phyloP scores from a whole-genome alignment of 2,888 invertebrate species.

The Nomada ruficornis region DNA sequence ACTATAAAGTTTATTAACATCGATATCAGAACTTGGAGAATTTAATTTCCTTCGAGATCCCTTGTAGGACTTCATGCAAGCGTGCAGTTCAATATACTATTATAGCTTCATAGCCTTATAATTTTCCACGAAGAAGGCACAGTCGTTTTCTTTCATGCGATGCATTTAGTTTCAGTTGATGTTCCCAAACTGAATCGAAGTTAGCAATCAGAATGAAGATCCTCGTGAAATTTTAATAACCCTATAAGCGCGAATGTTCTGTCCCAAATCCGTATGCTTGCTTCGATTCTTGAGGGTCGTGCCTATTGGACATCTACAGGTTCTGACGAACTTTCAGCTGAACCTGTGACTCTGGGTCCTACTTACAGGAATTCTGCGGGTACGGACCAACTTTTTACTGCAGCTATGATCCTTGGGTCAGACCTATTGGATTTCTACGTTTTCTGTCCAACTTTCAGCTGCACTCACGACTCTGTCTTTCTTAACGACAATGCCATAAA shows the following conservation, averaged over 20 bases:
- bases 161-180: conserved; percentile 30
- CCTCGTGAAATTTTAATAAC: conserved; percentile 73
- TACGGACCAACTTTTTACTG: too few species aligned
- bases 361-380: too few species aligned
- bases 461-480: conserved; percentile 18
- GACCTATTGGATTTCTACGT: too few species aligned
- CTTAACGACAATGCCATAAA: conserved; percentile 62
- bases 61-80: not conserved
- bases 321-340: too few species aligned
- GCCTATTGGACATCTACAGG: conserved; percentile 42
- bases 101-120: not conserved
- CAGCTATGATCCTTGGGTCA: too few species aligned
- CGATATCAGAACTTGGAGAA: not conserved
- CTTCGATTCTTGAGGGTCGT: conserved; percentile 22
- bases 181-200: conserved; percentile 33
- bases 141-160: conserved; percentile 28
- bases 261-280: conserved; percentile 69
- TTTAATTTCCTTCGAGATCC: not conserved
- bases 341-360: too few species aligned
- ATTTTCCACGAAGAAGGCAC: conserved; percentile 12
- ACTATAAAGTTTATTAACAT: too few species aligned
- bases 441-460: too few species aligned
- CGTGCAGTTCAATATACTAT: not conserved
- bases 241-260: conserved; percentile 68
- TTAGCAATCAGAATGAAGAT: conserved; percentile 43